phyloP scores from a whole-genome alignment of 37 sponge, comb jelly and placozoan species.

The Beroe ovata region DNA sequence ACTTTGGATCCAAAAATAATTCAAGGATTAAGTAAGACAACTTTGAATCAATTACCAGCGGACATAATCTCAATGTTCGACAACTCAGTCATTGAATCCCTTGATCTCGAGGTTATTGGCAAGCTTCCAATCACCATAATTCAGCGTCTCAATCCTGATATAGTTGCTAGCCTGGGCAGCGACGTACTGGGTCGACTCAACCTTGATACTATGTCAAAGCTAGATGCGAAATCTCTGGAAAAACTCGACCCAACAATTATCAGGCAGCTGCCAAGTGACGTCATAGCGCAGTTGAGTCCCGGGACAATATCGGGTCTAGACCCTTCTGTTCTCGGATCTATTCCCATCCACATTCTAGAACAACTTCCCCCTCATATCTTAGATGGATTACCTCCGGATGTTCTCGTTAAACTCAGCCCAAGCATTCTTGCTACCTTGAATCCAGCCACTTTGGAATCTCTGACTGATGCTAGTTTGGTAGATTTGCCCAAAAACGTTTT shows the following conservation, averaged over 20 bases:
- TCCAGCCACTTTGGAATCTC: neutral
- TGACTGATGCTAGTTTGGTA: neutral
- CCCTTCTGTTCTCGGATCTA: neutral
- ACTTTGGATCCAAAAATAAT: slow-evolving; percentile 25
- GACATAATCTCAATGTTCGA: slow-evolving; percentile 57
- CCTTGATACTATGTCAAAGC: slow-evolving; percentile 1
- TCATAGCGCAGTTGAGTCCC: slow-evolving; percentile 30
- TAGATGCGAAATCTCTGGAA: neutral
- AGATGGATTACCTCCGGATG: neutral
- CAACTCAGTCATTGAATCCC: slow-evolving; percentile 5
- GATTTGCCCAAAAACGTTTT: slow-evolving; percentile 10
- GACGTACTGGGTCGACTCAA: slow-evolving; percentile 12
- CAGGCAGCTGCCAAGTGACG: neutral
- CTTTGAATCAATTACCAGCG: slow-evolving; percentile 30
- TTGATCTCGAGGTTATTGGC: slow-evolving; percentile 24
- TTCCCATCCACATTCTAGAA: slow-evolving; percentile 7
- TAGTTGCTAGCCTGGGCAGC: neutral
- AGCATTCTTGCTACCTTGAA: neutral
- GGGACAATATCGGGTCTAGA: neutral
- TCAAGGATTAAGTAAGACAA: slow-evolving; percentile 10
- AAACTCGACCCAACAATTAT: neutral
- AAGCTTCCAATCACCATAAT: slow-evolving; percentile 50
- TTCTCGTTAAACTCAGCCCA: neutral
- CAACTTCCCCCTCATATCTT: neutral
- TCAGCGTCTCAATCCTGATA: neutral